Percentiles rank a stretch among this genome's conserved stretches.
Evolutionary conservation across 2,797 vertebrate genomes (phyloP).

Genomic region (Paedocypris micromegethes): DNA sequence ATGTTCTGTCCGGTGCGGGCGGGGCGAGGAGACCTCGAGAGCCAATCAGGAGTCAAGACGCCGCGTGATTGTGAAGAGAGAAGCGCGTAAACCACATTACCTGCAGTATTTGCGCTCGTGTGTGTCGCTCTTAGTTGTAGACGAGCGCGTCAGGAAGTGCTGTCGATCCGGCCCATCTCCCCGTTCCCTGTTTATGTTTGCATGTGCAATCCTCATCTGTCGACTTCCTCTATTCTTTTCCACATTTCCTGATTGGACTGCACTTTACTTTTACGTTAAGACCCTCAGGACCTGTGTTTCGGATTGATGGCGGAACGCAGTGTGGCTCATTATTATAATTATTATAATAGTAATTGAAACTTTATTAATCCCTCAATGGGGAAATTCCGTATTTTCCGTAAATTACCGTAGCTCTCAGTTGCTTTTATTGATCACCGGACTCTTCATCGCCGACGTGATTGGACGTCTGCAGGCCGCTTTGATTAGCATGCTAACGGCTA

Average conservation of each 20-base stretch:
- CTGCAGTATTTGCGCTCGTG: slow-evolving; percentile 53
- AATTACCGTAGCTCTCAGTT: too few relatives aligned
- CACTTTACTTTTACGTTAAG: slow-evolving; percentile 8
- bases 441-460: too few relatives aligned
- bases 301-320: background rate
- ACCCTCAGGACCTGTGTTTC: slow-evolving; percentile 19
- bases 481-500: too few relatives aligned
- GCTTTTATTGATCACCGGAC: too few relatives aligned
- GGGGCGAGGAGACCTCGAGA: slow-evolving; percentile 29
- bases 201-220: slow-evolving; percentile 39
- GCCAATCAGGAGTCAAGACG: background rate
- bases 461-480: too few relatives aligned
- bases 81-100: slow-evolving; percentile 46
- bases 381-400: too few relatives aligned
- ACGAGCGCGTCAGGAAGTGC: slow-evolving; percentile 47
- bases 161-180: slow-evolving; percentile 43
- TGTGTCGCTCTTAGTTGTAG: slow-evolving; percentile 53
- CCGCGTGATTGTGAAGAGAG: slow-evolving; percentile 15
- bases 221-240: background rate
- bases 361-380: too few relatives aligned
- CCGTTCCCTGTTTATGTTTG: slow-evolving; percentile 28
- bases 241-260: slow-evolving; percentile 9
- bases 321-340: too few relatives aligned
- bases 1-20: slow-evolving; percentile 13
- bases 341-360: too few relatives aligned